Evolutionary conservation across 2,113 vertebrate genomes (phyloP), one percentile per base, ranked within the genome.

Genomic region (Nyctereutes procyonoides): DNA sequence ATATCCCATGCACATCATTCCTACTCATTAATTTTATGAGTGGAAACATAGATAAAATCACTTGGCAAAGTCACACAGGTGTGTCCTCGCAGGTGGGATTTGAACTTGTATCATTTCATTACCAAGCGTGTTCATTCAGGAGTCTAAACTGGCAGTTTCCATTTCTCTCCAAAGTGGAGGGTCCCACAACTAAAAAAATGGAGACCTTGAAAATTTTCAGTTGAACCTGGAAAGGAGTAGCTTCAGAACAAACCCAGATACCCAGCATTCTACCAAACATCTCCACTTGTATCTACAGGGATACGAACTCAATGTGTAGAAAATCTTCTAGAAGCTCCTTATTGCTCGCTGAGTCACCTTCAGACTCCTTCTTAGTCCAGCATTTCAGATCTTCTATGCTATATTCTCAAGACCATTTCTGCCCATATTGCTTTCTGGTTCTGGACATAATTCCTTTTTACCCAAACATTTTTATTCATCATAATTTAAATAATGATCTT

Each of bases 401-500:
- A 60, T 63, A 17, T 80, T 55, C 32, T 93, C 55, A 94, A 85
- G 53, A 67, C 4, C 22, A 11, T 74, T 76, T 90, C 76, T 80
- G 67, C 5, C 30, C 56, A 76, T 35, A 81, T n/a, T 38, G 15
- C 22, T 96, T 89, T 92, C 79, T 85, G 51, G 88, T 96, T 97
- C 63, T 24, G 96, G 43, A 58, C 48, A 22, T 24, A 80, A 69
- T 92, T 84, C 53, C 48, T 63, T 63, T 84, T 32, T 58, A 93
- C 8, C 30, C 76, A 88, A 73, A 84, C 26, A 62, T 93, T 85
- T 96, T 89, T 88, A 94, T 63, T 93, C 77, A 79, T 56, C 32
- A 80, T 86, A 88, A 83, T 84, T 93, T 74, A 96, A 97, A 82
- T 32, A 82, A 56, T 76, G 20, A n/a, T 48, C 91, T 87, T 85